Percentiles rank a stretch among this genome's conserved stretches.
These are phyloP conservation scores for Pleuronectes platessa DNA, from an alignment of 2,113 vertebrate genomes.

Conservation along the genomic window DNA sequence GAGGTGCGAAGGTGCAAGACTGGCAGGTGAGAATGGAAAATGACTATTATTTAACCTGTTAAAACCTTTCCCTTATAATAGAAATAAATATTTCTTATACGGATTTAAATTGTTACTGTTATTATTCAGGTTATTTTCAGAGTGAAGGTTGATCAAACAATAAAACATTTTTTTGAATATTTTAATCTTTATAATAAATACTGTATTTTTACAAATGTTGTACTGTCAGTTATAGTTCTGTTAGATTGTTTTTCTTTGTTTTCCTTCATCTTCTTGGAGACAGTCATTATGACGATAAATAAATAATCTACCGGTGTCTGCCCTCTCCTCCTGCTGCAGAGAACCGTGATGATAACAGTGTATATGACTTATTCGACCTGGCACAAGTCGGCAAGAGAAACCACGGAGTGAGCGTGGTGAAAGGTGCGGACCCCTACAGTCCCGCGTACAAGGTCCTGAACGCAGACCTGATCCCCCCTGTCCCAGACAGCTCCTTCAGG, in stretches of 20 bases:
- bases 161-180: not conserved
- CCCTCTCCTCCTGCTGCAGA: conserved; percentile 80
- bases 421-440: conserved; percentile 91
- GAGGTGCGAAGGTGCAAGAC: conserved; percentile 75
- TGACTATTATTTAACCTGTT: not conserved
- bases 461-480: conserved; percentile 89
- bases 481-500: conserved; percentile 90
- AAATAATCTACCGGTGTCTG: conserved; percentile 6
- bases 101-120: too few species aligned
- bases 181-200: too few species aligned
- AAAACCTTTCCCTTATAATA: too few species aligned
- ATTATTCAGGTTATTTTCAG: too few species aligned
- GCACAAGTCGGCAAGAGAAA: conserved; percentile 81
- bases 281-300: conserved; percentile 9
- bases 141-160: too few species aligned
- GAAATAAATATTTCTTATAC: too few species aligned
- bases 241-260: not conserved
- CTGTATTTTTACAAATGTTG: not conserved
- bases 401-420: conserved; percentile 89
- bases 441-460: conserved; percentile 94
- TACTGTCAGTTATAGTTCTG: not conserved
- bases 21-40: conserved; percentile 88
- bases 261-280: not conserved
- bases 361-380: conserved; percentile 94
- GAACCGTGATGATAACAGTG: conserved; percentile 89